Percentiles rank a stretch among this genome's conserved stretches.
These are phyloP conservation scores for Dryobotodes eremita DNA, from an alignment of 2,888 invertebrate species.

Conservation along the genomic window DNA sequence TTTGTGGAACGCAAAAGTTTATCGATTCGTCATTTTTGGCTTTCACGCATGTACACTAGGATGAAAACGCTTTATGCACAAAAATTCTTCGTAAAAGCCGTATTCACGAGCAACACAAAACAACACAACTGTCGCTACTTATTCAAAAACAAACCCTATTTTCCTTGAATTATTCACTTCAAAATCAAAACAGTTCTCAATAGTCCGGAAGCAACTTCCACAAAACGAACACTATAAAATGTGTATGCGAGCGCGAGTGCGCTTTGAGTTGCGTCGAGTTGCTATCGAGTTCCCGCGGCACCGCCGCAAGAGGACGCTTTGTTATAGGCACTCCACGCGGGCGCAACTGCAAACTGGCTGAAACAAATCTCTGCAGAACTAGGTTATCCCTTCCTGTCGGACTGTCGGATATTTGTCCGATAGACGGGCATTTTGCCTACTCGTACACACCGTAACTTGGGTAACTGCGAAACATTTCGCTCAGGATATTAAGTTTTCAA, in stretches of 20 bases:
- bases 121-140: not conserved
- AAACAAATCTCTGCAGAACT: slow-evolving; percentile 76
- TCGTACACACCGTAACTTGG: slow-evolving; percentile 62
- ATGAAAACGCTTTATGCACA: not conserved
- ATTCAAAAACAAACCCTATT: not conserved
- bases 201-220: not conserved
- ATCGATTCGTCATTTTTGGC: not conserved
- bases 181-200: not conserved
- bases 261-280: not conserved
- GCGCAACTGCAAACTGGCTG: slow-evolving; percentile 72
- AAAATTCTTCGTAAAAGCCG: not conserved
- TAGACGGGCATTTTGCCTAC: slow-evolving; percentile 64
- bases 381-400: slow-evolving; percentile 74
- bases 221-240: not conserved
- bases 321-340: slow-evolving; percentile 68
- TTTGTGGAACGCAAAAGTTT: too few species aligned
- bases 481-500: slow-evolving; percentile 77
- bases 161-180: not conserved
- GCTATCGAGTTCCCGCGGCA: slow-evolving; percentile 47
- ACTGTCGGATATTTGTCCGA: slow-evolving; percentile 74
- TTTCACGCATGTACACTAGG: not conserved
- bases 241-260: not conserved
- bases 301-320: slow-evolving; percentile 55
- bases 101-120: not conserved
- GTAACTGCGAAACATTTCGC: slow-evolving; percentile 61